Conservation (phyloP, 2,888 invertebrate species). For the Aleiodes testaceus region DNA sequence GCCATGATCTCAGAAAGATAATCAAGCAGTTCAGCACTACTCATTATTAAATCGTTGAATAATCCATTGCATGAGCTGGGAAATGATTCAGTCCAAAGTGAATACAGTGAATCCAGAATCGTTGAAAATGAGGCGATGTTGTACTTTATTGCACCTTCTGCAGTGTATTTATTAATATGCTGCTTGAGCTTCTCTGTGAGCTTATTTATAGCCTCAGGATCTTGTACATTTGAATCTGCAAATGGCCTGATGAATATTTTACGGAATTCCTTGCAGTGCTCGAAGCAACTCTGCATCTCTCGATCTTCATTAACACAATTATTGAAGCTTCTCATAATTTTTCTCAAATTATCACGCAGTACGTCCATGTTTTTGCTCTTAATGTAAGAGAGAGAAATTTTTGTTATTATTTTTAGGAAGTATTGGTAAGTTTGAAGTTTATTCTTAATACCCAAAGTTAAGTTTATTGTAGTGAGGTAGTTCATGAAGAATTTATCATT, state of each 20-base stretch:
- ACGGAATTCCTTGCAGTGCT: slow-evolving; percentile 41
- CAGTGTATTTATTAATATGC: not conserved
- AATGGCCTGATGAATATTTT: slow-evolving; percentile 33
- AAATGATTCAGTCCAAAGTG: slow-evolving; percentile 39
- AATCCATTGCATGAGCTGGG: not conserved
- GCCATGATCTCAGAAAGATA: slow-evolving; percentile 25
- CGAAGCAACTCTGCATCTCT: slow-evolving; percentile 18
- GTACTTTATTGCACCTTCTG: slow-evolving; percentile 28
- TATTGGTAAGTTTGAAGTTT: slow-evolving; percentile 48
- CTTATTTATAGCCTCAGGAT: not conserved
- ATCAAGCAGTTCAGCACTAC: slow-evolving; percentile 23
- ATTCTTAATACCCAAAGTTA: slow-evolving; percentile 44
- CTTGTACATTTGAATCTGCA: slow-evolving; percentile 1
- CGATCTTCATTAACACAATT: not conserved
- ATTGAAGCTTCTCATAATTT: slow-evolving; percentile 46
- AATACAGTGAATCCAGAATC: slow-evolving; percentile 27
- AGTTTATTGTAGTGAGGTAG: slow-evolving; percentile 30
- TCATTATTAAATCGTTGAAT: slow-evolving; percentile 21
- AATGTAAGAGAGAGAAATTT: not conserved
- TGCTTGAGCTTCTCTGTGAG: slow-evolving; percentile 13
- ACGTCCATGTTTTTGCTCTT: slow-evolving; percentile 6
- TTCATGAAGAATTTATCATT: slow-evolving; percentile 45
- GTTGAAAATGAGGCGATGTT: slow-evolving; percentile 32
- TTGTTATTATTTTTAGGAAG: slow-evolving; percentile 39
- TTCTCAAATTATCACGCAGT: slow-evolving; percentile 12